Evolutionary conservation across 2,797 vertebrate species (phyloP).

Genomic region (Sternarchorhynchus goeldii): DNA sequence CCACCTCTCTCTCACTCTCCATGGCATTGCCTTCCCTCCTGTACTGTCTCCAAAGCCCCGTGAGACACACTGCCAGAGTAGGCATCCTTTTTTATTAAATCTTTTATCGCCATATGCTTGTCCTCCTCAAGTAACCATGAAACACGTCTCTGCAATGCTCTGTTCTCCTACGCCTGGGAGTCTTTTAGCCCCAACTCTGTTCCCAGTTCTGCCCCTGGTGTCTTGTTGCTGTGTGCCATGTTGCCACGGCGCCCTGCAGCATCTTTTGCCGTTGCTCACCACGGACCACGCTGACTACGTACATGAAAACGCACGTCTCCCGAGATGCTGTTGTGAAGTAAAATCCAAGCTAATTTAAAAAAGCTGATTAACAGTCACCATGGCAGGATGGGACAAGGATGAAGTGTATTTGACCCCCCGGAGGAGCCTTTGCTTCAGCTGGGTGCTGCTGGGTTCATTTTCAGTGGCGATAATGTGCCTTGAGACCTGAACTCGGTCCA

Average conservation of each 20-base stretch:
- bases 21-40: slow-evolving; percentile 28
- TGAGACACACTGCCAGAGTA: slow-evolving; percentile 21
- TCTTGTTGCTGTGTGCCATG: neutral
- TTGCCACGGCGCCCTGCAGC: neutral
- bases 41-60: slow-evolving; percentile 26
- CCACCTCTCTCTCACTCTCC: slow-evolving; percentile 20
- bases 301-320: neutral
- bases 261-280: neutral
- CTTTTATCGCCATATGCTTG: slow-evolving; percentile 39
- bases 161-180: neutral
- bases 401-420: neutral
- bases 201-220: neutral
- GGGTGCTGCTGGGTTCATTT: slow-evolving; percentile 7
- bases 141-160: neutral
- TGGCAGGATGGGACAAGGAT: slow-evolving; percentile 2
- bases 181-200: slow-evolving; percentile 2
- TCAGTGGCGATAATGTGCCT: slow-evolving; percentile 10
- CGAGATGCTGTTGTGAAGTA: slow-evolving; percentile 2
- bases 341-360: slow-evolving; percentile 25
- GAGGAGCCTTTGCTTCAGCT: neutral
- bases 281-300: slow-evolving; percentile 4
- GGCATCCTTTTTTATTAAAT: slow-evolving; percentile 25
- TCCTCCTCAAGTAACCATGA: slow-evolving; percentile 28
- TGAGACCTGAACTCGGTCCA: slow-evolving; percentile 18
- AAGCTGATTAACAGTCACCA: slow-evolving; percentile 29